A percentile compares a stretch with the other conserved stretches of the same genome.
phyloP scores from a whole-genome alignment of 2,113 vertebrate species.

The Ariopsis seemanni region DNA sequence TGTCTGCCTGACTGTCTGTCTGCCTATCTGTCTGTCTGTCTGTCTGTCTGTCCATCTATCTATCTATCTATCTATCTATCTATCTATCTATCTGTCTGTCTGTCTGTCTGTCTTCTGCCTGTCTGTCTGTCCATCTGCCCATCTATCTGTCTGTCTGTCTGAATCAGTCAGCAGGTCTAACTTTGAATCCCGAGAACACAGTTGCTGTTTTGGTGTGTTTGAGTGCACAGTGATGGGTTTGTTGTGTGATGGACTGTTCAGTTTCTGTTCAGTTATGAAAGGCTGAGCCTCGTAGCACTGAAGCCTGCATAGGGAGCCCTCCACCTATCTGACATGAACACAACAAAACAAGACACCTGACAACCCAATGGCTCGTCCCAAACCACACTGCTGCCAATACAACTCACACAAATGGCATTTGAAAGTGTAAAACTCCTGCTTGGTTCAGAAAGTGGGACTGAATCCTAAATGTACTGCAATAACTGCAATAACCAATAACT shows the following conservation, averaged over 20 bases:
- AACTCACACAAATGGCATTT: slow-evolving; percentile 5
- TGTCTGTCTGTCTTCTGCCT: background rate
- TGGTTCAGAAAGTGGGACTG: background rate
- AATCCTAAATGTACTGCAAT: background rate
- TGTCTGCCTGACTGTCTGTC: background rate
- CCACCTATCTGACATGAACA: slow-evolving; percentile 50
- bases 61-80: background rate
- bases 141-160: background rate
- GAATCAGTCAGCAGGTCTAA: background rate
- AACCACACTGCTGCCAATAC: slow-evolving; percentile 40
- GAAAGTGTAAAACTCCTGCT: background rate
- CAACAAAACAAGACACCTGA: slow-evolving; percentile 54
- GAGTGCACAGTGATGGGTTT: background rate
- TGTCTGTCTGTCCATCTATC: background rate
- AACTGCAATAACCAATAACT: background rate
- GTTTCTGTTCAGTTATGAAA: slow-evolving; percentile 48
- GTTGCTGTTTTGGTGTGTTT: background rate
- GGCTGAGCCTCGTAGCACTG: slow-evolving; percentile 42
- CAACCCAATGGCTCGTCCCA: slow-evolving; percentile 36
- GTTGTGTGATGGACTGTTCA: background rate
- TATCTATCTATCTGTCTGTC: background rate
- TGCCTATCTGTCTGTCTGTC: background rate
- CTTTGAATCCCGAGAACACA: background rate
- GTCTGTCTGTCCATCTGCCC: background rate
- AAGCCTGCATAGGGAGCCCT: slow-evolving; percentile 50